phyloP scores from a whole-genome alignment of 2,797 vertebrate species.

The Sebastes glaucus region DNA sequence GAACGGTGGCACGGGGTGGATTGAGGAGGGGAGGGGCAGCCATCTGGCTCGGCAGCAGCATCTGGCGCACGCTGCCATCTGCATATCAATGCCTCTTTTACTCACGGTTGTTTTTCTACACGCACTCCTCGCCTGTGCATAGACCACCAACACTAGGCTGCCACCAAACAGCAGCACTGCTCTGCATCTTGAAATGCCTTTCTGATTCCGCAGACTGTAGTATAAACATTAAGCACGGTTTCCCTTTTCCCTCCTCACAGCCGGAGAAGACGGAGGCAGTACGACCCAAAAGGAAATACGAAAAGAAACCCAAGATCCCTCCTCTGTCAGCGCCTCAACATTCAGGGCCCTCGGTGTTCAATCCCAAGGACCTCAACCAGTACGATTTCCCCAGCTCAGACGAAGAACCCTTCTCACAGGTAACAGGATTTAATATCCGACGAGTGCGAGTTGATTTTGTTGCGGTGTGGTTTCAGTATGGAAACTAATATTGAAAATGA shows the following conservation, averaged over 20 bases:
- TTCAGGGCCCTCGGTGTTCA: slow-evolving; percentile 92
- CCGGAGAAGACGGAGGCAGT: slow-evolving; percentile 94
- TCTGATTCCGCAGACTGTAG: not conserved
- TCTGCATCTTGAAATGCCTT: slow-evolving; percentile 2
- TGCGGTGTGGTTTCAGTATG: not conserved
- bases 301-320: slow-evolving; percentile 97
- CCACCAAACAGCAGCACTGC: not conserved
- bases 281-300: slow-evolving; percentile 97
- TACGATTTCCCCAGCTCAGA: slow-evolving; percentile 99
- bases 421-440: slow-evolving; percentile 34
- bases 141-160: slow-evolving; percentile 14
- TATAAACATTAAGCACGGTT: slow-evolving; percentile 24
- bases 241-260: slow-evolving; percentile 64
- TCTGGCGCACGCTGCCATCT: slow-evolving; percentile 78
- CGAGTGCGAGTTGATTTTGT: not conserved
- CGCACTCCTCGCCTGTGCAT: slow-evolving; percentile 8
- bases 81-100: slow-evolving; percentile 75
- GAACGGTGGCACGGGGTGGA: slow-evolving; percentile 41
- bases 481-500: not conserved
- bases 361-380: slow-evolving; percentile 98
- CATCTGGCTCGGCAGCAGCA: slow-evolving; percentile 73
- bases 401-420: slow-evolving; percentile 96
- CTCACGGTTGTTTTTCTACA: slow-evolving; percentile 44
- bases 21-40: slow-evolving; percentile 20
- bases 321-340: slow-evolving; percentile 86